Evolutionary conservation across 1,140 invertebrate species (phyloP).

Genomic region (Xylocopa sonorina): DNA sequence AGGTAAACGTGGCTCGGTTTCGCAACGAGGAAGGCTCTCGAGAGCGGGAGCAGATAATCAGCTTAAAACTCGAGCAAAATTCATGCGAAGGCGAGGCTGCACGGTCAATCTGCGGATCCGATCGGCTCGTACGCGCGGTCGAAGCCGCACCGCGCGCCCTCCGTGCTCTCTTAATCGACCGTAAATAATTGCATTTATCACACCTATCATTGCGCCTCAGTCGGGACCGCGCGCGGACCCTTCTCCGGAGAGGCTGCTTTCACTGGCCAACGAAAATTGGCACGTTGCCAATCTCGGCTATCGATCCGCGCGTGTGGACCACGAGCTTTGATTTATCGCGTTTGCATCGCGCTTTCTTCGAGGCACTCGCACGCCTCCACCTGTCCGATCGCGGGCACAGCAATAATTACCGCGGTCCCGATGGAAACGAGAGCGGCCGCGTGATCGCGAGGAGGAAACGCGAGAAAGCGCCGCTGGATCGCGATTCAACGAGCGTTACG

Average conservation of each 20-base stretch:
- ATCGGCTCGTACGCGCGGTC: conserved; percentile 65
- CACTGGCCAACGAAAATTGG: conserved; percentile 75
- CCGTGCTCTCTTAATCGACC: conserved; percentile 80
- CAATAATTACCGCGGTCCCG: conserved; percentile 29
- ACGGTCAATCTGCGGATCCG: conserved; percentile 71
- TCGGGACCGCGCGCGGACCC: conserved; percentile 62
- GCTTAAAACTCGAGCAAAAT: conserved; percentile 77
- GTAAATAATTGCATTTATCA: conserved; percentile 83
- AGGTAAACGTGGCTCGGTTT: conserved; percentile 54
- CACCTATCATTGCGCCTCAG: conserved; percentile 77
- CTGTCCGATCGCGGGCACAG: not conserved
- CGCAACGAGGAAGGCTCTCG: conserved; percentile 49
- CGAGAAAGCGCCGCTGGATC: conserved; percentile 1
- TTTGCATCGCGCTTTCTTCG: conserved; percentile 59
- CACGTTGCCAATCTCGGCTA: conserved; percentile 72
- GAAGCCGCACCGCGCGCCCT: conserved; percentile 40
- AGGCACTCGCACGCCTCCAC: conserved; percentile 50
- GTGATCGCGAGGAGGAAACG: not conserved
- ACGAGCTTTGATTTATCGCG: conserved; percentile 67
- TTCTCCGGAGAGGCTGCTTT: conserved; percentile 73
- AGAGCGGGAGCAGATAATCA: conserved; percentile 76
- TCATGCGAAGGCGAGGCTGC: conserved; percentile 41
- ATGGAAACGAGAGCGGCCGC: not conserved
- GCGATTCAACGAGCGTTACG: not conserved
- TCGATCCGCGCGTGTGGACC: conserved; percentile 68